Conservation (phyloP, 2,888 invertebrate species). For the Ectemnius lituratus region DNA sequence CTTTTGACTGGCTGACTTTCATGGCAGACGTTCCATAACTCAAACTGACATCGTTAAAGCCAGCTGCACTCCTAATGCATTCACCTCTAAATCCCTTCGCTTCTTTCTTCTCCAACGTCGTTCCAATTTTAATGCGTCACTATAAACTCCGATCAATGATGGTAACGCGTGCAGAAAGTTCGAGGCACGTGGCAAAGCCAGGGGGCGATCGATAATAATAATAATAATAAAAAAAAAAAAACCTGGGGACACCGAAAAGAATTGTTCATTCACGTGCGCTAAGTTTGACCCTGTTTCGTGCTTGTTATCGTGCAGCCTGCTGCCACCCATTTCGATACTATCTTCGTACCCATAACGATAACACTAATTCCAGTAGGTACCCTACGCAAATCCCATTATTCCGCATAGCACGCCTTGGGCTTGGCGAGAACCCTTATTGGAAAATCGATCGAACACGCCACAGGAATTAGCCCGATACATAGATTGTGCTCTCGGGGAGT, state of each 20-base stretch:
- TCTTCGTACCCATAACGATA: neutral
- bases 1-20: too few relatives aligned
- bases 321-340: too few relatives aligned
- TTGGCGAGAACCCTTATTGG: neutral
- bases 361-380: neutral
- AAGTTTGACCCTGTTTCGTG: too few relatives aligned
- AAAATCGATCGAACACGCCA: constrained; percentile 11
- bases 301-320: too few relatives aligned
- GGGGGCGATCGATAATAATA: constrained; percentile 22
- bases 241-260: neutral
- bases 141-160: constrained; percentile 8
- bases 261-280: too few relatives aligned
- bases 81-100: neutral
- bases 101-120: neutral
- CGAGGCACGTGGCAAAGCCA: neutral
- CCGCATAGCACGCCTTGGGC: neutral
- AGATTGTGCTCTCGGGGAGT: too few relatives aligned
- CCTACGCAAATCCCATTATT: constrained; percentile 2
- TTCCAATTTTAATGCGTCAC: constrained; percentile 4
- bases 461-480: too few relatives aligned
- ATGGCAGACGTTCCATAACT: too few relatives aligned
- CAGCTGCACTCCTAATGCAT: too few relatives aligned
- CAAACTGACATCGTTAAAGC: too few relatives aligned
- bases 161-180: too few relatives aligned
- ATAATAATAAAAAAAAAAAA: constrained; percentile 1